Conservation (phyloP, 1,140 invertebrate genomes). For the Orius insidiosus region DNA sequence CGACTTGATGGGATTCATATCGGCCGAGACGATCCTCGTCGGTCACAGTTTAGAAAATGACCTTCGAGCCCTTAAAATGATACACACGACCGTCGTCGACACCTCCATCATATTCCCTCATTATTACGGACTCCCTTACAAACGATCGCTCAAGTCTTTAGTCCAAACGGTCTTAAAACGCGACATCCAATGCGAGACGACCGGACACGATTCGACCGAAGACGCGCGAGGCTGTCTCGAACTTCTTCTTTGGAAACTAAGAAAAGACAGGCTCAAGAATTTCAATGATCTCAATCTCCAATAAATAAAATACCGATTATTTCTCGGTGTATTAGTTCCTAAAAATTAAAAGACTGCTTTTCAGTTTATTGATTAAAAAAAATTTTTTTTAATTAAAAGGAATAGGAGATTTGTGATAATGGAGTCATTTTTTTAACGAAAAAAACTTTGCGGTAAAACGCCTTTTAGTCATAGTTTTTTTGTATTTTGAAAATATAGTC, state of each 20-base stretch:
- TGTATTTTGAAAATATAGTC: constrained; percentile 13
- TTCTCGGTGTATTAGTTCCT: constrained; percentile 13
- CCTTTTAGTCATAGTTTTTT: constrained; percentile 11
- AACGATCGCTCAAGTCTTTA: constrained; percentile 60
- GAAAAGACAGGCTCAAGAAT: constrained; percentile 28
- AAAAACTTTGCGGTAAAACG: constrained; percentile 10
- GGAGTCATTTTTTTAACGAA: constrained; percentile 9
- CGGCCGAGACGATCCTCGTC: constrained; percentile 71
- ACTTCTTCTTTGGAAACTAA: constrained; percentile 56
- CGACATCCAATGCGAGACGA: constrained; percentile 51
- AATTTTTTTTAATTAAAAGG: background rate
- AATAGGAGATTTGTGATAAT: constrained; percentile 22
- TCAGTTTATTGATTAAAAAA: no score
- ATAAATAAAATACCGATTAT: background rate
- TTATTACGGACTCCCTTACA: constrained; percentile 52
- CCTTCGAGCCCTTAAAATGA: constrained; percentile 60
- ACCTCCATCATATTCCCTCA: constrained; percentile 76
- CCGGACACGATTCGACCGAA: constrained; percentile 73
- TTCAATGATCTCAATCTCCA: constrained; percentile 14
- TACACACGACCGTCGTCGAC: constrained; percentile 75
- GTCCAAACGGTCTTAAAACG: constrained; percentile 46
- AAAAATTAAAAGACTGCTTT: background rate
- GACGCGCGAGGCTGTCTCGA: constrained; percentile 73
- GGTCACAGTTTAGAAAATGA: constrained; percentile 93
- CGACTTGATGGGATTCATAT: constrained; percentile 59